Base-by-base conservation (phyloP, 2,113 vertebrate species). In the Phyllopteryx taeniolatus region DNA sequence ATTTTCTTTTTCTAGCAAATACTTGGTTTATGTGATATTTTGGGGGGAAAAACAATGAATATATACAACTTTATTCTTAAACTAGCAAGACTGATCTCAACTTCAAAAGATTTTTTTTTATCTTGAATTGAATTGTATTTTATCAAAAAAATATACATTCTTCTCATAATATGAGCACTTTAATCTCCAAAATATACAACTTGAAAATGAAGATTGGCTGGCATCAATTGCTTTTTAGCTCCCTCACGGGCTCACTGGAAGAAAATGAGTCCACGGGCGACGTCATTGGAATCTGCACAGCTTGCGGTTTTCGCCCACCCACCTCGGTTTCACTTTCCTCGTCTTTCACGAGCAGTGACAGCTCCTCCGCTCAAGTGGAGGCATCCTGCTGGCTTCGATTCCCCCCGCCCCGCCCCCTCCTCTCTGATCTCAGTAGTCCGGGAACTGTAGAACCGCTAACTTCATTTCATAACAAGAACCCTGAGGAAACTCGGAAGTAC, bases 271-370 rank as follows among this genome's bases (percentile, higher is more conserved):
- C 70, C 76, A 22, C 66, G 56, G 78, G 73, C 53, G 78, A 80
- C 73, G 67, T 70, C 77, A 82, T 75, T 74, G 73, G 44, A 78
- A 81, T 66, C 75, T 77, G 76, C 57, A 59, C 67, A 33, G 64
- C 70, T 75, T 76, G 74, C 72, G 76, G 71, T 76, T 81, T 83
- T 76, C 71, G 75, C 72, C 65, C 59, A 53, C 35, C 66, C 46
- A 53, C 39, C 61, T 68, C 33, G 12, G 33, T 71, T 71, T 66
- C 46, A 42, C 51, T 75, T 77, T 43, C 49, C 43, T 73, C 49
- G 78, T 83, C 82, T 81, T 83, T 82, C 78, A 88, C 80, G 77
- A 83, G 81, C 75, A 83, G 80, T 85, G 78, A 87, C 85, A 84
- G 82, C 75, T 13, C 75, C 80, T 71, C 69, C 63, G 75, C 76